Evolutionary conservation across 2,797 vertebrate genomes (phyloP).

Genomic region (Onychomys leucogaster): DNA sequence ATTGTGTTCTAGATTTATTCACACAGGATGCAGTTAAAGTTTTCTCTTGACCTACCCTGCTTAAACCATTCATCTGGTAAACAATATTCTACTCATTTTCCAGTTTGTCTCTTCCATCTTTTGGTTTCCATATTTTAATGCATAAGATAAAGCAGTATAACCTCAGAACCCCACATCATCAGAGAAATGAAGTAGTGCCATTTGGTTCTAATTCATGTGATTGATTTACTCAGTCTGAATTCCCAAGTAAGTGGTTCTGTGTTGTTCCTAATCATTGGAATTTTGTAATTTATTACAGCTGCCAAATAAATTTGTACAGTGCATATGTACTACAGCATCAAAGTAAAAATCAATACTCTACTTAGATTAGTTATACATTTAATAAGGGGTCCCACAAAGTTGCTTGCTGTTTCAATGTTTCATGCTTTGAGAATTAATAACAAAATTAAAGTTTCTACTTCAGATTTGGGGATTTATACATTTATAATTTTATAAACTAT

Average conservation of each 20-base stretch:
- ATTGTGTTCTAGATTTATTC: not conserved
- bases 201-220: not conserved
- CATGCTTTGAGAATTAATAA: not conserved
- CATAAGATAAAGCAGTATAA: not conserved
- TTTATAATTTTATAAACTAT: constrained; percentile 3
- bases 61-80: not conserved
- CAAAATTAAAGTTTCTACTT: not conserved
- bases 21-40: too few species aligned
- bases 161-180: not conserved
- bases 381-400: not conserved
- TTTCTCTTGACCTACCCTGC: not conserved
- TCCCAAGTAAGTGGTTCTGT: not conserved
- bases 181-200: not conserved
- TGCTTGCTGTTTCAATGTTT: not conserved
- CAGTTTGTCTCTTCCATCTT: too few species aligned
- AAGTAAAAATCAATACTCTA: constrained; percentile 3
- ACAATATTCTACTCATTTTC: not conserved
- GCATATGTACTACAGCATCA: not conserved
- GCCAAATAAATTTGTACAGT: not conserved
- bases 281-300: not conserved
- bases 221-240: not conserved
- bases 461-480: not conserved
- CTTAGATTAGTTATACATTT: not conserved
- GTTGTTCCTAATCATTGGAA: not conserved
- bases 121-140: not conserved